Percentiles rank a stretch among this genome's conserved stretches.
Evolutionary conservation across 2,888 invertebrate species (phyloP).

Genomic region (Diarsia rubi): DNA sequence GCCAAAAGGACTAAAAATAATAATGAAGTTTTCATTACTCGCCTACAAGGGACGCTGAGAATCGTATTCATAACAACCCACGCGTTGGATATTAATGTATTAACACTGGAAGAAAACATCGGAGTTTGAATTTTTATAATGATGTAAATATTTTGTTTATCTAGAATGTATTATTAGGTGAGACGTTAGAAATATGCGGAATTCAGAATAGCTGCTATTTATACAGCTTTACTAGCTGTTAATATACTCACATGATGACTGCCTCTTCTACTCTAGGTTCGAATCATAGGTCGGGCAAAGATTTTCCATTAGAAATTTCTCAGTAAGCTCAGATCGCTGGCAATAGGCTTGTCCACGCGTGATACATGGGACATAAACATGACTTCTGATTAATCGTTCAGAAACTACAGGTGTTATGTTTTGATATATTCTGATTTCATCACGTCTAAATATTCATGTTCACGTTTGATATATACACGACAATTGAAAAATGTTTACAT

Average conservation of each 20-base stretch:
- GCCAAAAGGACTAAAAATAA: slow-evolving; percentile 77
- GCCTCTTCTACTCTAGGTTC: neutral
- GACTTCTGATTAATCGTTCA: neutral
- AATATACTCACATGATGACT: neutral
- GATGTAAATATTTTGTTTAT: slow-evolving; percentile 52
- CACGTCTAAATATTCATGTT: too few species aligned
- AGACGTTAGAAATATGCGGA: slow-evolving; percentile 18
- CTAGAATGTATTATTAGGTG: slow-evolving; percentile 35
- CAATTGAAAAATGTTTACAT: neutral
- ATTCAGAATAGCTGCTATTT: slow-evolving; percentile 23
- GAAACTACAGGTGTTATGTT: neutral
- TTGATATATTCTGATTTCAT: neutral
- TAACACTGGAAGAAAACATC: slow-evolving; percentile 49
- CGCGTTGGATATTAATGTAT: slow-evolving; percentile 55
- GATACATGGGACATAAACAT: neutral
- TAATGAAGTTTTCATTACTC: slow-evolving; percentile 67
- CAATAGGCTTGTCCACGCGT: neutral
- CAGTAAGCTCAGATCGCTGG: too few species aligned
- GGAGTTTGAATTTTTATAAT: slow-evolving; percentile 29
- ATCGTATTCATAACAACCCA: slow-evolving; percentile 62
- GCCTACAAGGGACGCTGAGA: slow-evolving; percentile 60
- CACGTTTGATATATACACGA: neutral
- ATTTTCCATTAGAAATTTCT: neutral
- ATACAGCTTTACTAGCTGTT: neutral
- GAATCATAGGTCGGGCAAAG: neutral